These are phyloP conservation scores for Julus scanicus DNA, from an alignment of 2,888 invertebrate genomes.

Conservation along the genomic window DNA sequence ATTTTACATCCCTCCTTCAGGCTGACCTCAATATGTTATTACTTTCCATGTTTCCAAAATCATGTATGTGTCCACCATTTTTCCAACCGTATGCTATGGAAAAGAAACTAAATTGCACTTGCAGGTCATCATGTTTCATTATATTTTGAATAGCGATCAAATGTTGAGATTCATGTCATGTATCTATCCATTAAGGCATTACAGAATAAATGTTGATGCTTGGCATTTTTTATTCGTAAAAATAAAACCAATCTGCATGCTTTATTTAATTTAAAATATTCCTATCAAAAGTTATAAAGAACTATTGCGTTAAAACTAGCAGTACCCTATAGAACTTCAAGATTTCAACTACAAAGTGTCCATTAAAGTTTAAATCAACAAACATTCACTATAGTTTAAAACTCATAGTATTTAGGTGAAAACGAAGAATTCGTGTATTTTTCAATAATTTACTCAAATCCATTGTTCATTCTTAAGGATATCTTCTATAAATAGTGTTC, in stretches of 20 bases:
- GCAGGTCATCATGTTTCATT: neutral
- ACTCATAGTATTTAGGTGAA: neutral
- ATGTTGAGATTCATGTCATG: too few relatives aligned
- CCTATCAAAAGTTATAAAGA: too few relatives aligned
- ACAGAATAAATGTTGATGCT: too few relatives aligned
- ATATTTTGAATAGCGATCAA: too few relatives aligned
- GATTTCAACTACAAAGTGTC: too few relatives aligned
- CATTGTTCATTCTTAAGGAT: neutral
- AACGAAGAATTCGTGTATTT: neutral
- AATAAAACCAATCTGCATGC: too few relatives aligned
- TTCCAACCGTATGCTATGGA: neutral
- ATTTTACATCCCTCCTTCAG: neutral
- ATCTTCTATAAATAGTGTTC: neutral
- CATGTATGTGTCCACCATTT: neutral
- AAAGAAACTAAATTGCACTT: neutral
- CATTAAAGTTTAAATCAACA: neutral
- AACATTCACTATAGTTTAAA: neutral
- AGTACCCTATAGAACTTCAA: too few relatives aligned
- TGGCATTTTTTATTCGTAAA: too few relatives aligned
- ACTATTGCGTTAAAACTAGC: too few relatives aligned
- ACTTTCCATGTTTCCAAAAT: neutral
- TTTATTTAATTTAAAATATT: too few relatives aligned
- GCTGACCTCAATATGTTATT: slow-evolving; percentile 28
- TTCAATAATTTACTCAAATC: neutral
- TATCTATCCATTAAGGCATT: too few relatives aligned